Conservation (phyloP, 2,797 vertebrate genomes). For the Setipinna tenuifilis region DNA sequence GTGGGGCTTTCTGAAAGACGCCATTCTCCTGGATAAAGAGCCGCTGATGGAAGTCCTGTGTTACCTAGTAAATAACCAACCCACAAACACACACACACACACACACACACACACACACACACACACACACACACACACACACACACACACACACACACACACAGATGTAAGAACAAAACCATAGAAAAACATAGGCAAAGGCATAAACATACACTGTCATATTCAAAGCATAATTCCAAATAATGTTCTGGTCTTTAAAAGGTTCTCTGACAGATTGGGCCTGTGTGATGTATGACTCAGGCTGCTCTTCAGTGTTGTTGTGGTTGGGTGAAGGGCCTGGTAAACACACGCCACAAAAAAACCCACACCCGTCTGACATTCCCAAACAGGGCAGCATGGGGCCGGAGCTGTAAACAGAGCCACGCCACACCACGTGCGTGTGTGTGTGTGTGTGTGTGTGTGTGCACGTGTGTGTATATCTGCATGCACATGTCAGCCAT, state of each 20-base stretch:
- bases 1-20: slow-evolving; percentile 80
- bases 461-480: no score
- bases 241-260: not conserved
- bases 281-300: not conserved
- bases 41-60: slow-evolving; percentile 89
- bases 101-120: slow-evolving; percentile 42
- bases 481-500: no score
- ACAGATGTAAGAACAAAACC: not conserved
- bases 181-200: not conserved
- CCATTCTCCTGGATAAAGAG: slow-evolving; percentile 89
- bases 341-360: not conserved
- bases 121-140: slow-evolving; percentile 10
- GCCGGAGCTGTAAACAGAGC: not conserved
- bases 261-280: not conserved
- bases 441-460: no score
- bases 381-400: not conserved
- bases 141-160: not conserved
- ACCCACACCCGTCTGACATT: not conserved
- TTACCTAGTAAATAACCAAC: slow-evolving; percentile 73
- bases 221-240: not conserved
- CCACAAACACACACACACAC: slow-evolving; percentile 40
- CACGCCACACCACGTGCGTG: no score
- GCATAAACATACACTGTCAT: not conserved
- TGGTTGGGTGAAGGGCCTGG: not conserved
- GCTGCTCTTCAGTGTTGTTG: not conserved